Evolutionary conservation across 2,113 vertebrate species (phyloP).

Genomic region (Genyomyrus donnyi): DNA sequence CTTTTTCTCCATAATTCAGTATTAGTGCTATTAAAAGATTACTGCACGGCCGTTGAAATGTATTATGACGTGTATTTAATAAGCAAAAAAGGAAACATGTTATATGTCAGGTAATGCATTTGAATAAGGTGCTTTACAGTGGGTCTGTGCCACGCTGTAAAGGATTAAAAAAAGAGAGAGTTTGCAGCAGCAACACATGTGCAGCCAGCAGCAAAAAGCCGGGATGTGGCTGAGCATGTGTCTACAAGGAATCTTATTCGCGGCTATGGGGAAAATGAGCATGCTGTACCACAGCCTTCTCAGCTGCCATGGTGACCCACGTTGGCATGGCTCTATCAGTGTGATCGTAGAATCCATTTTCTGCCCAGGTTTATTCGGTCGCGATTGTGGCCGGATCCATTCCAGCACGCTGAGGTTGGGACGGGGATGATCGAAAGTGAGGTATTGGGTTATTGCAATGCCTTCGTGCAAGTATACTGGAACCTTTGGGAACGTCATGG

Average conservation of each 20-base stretch:
- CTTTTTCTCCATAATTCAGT: background rate
- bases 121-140: background rate
- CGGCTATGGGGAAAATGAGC: background rate
- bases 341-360: background rate
- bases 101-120: background rate
- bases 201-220: background rate
- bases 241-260: background rate
- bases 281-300: background rate
- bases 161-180: background rate
- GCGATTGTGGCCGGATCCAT: background rate
- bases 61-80: background rate
- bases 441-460: background rate
- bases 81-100: background rate
- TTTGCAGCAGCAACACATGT: background rate
- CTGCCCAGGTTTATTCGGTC: background rate
- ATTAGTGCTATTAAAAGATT: background rate
- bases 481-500: background rate
- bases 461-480: background rate
- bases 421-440: background rate
- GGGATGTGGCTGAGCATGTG: background rate
- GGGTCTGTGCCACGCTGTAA: background rate
- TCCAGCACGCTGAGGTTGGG: background rate
- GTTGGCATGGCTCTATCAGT: background rate
- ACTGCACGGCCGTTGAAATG: background rate
- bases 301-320: background rate